These are phyloP conservation scores for Dendropsophus ebraccatus DNA, from an alignment of 2,113 vertebrate species.

Conservation along the genomic window DNA sequence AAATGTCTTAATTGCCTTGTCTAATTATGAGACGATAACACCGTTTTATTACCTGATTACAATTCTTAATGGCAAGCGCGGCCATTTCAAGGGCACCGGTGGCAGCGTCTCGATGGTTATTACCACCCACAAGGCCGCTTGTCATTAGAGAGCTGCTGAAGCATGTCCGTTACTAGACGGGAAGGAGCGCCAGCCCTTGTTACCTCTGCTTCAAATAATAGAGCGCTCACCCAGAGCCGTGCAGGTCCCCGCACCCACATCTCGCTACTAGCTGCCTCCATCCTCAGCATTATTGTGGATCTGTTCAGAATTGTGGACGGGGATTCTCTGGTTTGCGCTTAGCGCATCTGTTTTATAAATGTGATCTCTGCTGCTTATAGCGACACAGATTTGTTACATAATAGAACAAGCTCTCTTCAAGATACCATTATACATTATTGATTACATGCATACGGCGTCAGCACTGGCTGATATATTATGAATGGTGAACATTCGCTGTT, in stretches of 20 bases:
- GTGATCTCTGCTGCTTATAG: background rate
- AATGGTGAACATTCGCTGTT: background rate
- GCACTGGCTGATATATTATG: conserved; percentile 2
- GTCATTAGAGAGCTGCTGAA: background rate
- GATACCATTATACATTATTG: conserved; percentile 18
- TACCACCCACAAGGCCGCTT: background rate
- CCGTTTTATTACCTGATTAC: conserved; percentile 15
- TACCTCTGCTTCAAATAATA: background rate
- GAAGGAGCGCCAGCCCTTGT: background rate
- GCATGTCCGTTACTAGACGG: conserved; percentile 3
- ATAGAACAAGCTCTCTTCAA: background rate
- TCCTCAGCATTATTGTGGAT: background rate
- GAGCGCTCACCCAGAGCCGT: background rate
- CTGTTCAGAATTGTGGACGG: background rate
- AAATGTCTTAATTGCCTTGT: conserved; percentile 11
- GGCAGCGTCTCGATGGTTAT: conserved; percentile 22
- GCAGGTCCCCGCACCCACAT: background rate
- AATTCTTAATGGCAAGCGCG: background rate
- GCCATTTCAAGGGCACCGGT: conserved; percentile 23
- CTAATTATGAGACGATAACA: conserved; percentile 35
- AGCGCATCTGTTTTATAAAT: background rate
- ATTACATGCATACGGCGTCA: background rate
- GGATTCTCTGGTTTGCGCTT: background rate
- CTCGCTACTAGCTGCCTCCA: background rate
- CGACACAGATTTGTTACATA: conserved; percentile 1